Percentiles rank a stretch among this genome's conserved stretches.
These are phyloP conservation scores for Adelognathus sp. DNA, from an alignment of 2,888 invertebrate species.

Conservation along the genomic window DNA sequence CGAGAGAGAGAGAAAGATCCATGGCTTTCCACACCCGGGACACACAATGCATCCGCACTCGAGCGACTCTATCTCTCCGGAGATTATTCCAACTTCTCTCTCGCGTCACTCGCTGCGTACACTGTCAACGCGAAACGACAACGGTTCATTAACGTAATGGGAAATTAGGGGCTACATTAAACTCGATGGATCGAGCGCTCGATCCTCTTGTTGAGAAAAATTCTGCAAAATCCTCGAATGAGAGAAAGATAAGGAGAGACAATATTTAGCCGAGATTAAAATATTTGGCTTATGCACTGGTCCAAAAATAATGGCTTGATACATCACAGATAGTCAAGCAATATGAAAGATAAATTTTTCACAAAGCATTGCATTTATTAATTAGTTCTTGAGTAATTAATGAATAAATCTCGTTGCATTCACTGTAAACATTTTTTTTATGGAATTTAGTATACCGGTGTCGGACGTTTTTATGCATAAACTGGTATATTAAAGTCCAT, in stretches of 20 bases:
- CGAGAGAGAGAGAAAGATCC: constrained; percentile 39
- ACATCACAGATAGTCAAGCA: no score
- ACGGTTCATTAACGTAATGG: constrained; percentile 8
- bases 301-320: no score
- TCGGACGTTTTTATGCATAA: no score
- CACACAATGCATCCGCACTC: constrained; percentile 23
- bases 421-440: no score
- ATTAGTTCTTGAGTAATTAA: no score
- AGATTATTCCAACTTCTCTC: background rate
- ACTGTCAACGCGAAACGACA: constrained; percentile 25
- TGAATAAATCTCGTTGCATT: no score
- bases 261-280: background rate
- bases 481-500: no score
- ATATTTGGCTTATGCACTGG: background rate
- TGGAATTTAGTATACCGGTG: no score
- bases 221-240: background rate
- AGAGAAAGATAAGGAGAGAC: no score
- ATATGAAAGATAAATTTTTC: no score
- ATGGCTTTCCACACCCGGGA: constrained; percentile 56
- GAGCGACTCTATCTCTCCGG: background rate
- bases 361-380: no score
- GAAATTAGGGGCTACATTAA: background rate
- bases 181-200: background rate
- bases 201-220: background rate
- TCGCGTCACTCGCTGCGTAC: background rate